A percentile compares a stretch with the other conserved stretches of the same genome.
Conservation (phyloP, 2,888 invertebrate species). For the Oegoconia quadripuncta region DNA sequence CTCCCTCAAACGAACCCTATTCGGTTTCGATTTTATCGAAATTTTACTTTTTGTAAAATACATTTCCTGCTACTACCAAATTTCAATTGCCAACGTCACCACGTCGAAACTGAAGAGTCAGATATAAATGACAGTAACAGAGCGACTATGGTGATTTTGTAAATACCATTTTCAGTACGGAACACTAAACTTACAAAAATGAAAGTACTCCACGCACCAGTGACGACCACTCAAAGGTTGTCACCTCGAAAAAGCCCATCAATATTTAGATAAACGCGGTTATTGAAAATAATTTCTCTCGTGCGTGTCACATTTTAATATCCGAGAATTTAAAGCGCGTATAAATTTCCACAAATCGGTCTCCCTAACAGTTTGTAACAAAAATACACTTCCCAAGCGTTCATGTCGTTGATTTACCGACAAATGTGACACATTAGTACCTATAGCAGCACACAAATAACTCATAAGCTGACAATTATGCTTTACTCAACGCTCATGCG, state of each 20-base stretch:
- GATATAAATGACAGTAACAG: too few relatives aligned
- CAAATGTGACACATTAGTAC: slow-evolving; percentile 46
- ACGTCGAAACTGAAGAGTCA: too few relatives aligned
- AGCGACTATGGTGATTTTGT: too few relatives aligned
- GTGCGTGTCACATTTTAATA: slow-evolving; percentile 17
- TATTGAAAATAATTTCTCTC: slow-evolving; percentile 10
- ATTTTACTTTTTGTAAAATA: too few relatives aligned
- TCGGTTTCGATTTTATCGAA: too few relatives aligned
- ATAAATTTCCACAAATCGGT: slow-evolving; percentile 20
- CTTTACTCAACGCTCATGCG: slow-evolving; percentile 41
- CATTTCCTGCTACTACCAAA: too few relatives aligned
- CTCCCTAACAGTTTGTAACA: slow-evolving; percentile 14
- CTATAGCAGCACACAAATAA: slow-evolving; percentile 51
- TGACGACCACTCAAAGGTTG: background rate
- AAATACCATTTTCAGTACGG: too few relatives aligned
- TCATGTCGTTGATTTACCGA: slow-evolving; percentile 31
- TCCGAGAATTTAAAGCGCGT: slow-evolving; percentile 14
- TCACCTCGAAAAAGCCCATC: too few relatives aligned
- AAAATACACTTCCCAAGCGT: slow-evolving; percentile 12
- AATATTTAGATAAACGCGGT: too few relatives aligned
- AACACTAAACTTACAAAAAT: background rate
- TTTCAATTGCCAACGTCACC: too few relatives aligned
- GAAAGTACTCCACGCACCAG: background rate
- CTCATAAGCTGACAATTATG: slow-evolving; percentile 63
- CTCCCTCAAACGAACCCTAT: too few relatives aligned